Evolutionary conservation across 1,140 invertebrate species (phyloP).

Genomic region (Lordiphosa collinella): DNA sequence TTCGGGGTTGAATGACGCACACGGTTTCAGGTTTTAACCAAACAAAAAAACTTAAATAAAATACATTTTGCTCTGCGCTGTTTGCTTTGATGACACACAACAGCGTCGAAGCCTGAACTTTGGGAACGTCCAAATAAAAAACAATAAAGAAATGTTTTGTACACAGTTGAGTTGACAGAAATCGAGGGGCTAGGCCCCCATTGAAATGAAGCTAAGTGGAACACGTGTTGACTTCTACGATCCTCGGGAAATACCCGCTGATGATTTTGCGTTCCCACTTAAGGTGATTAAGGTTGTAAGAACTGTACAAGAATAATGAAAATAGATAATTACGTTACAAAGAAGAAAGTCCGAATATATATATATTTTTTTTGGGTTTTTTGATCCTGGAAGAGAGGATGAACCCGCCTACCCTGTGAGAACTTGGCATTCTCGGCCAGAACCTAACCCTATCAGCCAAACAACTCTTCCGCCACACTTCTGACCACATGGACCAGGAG

Average conservation of each 20-base stretch:
- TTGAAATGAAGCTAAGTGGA: constrained; percentile 47
- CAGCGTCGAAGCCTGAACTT: constrained; percentile 25
- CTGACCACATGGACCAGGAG: no score
- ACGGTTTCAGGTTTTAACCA: constrained; percentile 42
- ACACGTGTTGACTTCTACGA: constrained; percentile 19
- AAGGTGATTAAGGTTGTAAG: background rate
- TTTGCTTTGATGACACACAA: constrained; percentile 64
- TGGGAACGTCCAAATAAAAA: constrained; percentile 59
- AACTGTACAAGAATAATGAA: background rate
- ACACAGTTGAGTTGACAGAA: constrained; percentile 63
- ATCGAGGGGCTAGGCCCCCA: constrained; percentile 43
- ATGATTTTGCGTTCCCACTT: no score
- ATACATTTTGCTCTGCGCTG: constrained; percentile 39
- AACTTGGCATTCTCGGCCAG: no score
- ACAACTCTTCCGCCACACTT: no score
- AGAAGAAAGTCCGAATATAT: no score
- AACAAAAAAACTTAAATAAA: constrained; percentile 13
- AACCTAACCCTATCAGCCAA: no score
- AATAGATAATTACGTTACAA: no score
- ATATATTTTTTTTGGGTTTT: no score
- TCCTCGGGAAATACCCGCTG: background rate
- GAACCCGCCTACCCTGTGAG: no score
- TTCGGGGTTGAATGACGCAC: constrained; percentile 33
- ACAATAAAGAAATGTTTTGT: constrained; percentile 21
- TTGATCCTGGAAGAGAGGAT: no score